Evolutionary conservation across 2,888 invertebrate species (phyloP).

Genomic region (Scaptomyza cyrtandrae): DNA sequence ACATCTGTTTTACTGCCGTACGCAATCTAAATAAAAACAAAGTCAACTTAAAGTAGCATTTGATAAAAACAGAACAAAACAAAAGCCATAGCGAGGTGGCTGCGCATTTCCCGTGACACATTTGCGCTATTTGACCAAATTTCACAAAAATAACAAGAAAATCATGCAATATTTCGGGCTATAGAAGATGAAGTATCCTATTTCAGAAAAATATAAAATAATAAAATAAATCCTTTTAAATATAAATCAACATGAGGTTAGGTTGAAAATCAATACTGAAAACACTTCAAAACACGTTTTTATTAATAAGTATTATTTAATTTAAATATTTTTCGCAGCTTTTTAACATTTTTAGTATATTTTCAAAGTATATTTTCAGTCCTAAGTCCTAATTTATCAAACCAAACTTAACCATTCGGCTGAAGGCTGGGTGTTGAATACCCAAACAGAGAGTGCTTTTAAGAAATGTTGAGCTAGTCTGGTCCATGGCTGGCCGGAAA

Average conservation of each 20-base stretch:
- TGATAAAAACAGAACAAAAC: constrained; percentile 35
- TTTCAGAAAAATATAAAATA: background rate
- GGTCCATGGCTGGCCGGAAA: constrained; percentile 29
- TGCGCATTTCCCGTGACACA: constrained; percentile 73
- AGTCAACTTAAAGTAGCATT: constrained; percentile 11
- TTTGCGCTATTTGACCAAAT: constrained; percentile 66
- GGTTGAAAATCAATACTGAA: no score
- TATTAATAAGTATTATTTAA: no score
- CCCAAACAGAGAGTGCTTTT: background rate
- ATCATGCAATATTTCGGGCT: background rate
- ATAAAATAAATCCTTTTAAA: background rate
- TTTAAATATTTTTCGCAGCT: no score
- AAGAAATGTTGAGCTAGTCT: background rate
- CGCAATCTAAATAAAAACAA: constrained; percentile 23
- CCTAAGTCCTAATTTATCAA: no score
- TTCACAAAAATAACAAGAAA: constrained; percentile 15
- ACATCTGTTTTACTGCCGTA: constrained; percentile 36
- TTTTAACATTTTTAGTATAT: no score
- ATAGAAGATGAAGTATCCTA: constrained; percentile 3
- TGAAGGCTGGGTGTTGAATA: background rate
- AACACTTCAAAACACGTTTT: no score
- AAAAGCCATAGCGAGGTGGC: constrained; percentile 30
- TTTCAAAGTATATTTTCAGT: no score
- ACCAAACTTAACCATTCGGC: background rate
- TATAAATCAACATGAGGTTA: no score